A percentile compares a stretch with the other conserved stretches of the same genome.
These are phyloP conservation scores for Corythornis cristatus DNA, from an alignment of 2,113 vertebrate species.

Conservation along the genomic window DNA sequence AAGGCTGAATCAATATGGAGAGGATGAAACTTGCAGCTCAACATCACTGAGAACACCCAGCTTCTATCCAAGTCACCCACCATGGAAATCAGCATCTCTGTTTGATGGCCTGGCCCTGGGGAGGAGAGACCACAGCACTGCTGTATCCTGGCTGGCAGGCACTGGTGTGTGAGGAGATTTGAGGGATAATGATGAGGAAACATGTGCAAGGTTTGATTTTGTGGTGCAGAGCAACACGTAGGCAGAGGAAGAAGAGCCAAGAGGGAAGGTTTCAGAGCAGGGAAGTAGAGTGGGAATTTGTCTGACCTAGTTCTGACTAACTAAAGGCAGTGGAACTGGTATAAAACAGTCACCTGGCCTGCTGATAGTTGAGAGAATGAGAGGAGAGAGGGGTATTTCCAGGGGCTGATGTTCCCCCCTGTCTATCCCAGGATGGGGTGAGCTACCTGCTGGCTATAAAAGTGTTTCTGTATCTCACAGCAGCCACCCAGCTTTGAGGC, in stretches of 20 bases:
- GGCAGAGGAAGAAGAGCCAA: background rate
- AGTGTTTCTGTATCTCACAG: background rate
- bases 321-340: background rate
- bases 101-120: background rate
- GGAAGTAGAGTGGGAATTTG: background rate
- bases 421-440: background rate
- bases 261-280: background rate
- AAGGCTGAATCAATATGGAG: background rate
- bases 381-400: background rate
- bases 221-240: rapidly evolving
- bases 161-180: rapidly evolving
- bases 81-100: background rate
- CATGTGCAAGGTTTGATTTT: background rate
- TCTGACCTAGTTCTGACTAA: background rate
- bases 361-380: background rate
- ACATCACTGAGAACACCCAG: rapidly evolving
- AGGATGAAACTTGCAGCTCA: background rate
- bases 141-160: background rate
- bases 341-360: background rate
- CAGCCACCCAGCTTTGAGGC: background rate
- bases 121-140: background rate
- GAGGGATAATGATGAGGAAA: background rate
- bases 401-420: background rate
- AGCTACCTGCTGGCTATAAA: background rate
- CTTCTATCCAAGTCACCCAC: rapidly evolving